A percentile compares a stretch with the other conserved stretches of the same genome.
Evolutionary conservation across 1,140 invertebrate genomes (phyloP).

Genomic region (Ephestia elutella): DNA sequence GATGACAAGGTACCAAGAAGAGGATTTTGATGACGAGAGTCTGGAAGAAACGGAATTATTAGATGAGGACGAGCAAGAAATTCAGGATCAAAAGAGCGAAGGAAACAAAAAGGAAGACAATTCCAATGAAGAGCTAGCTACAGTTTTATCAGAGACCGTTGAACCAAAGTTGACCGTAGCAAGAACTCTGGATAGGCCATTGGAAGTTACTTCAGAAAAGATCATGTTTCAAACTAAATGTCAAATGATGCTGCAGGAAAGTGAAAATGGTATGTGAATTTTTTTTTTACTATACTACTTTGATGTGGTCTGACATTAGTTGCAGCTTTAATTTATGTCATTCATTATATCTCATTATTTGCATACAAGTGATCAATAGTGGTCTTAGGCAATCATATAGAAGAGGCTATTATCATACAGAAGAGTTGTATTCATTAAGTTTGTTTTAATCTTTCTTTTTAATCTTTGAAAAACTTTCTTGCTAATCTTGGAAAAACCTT

Average conservation of each 20-base stretch:
- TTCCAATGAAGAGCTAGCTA: constrained; percentile 27
- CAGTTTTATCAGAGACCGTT: constrained; percentile 40
- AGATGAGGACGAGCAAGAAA: constrained; percentile 18
- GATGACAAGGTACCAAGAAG: constrained; percentile 74
- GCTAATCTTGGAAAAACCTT: too few species aligned
- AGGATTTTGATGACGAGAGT: constrained; percentile 69
- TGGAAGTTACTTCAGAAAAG: constrained; percentile 52
- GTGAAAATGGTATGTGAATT: constrained; percentile 45
- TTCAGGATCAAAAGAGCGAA: constrained; percentile 31
- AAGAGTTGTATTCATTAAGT: too few species aligned
- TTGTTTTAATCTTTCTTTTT: too few species aligned
- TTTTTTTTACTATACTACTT: too few species aligned
- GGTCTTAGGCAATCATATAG: too few species aligned
- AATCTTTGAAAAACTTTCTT: too few species aligned
- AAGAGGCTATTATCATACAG: too few species aligned
- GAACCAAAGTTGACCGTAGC: constrained; percentile 37
- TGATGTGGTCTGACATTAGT: too few species aligned
- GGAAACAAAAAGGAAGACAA: constrained; percentile 22
- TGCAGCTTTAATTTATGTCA: too few species aligned
- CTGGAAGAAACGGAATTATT: constrained; percentile 39
- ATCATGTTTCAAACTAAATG: constrained; percentile 57
- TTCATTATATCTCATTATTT: too few species aligned
- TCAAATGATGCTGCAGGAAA: constrained; percentile 58
- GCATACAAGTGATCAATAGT: too few species aligned
- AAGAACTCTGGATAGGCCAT: constrained; percentile 47